Base-by-base conservation (phyloP, 2,113 vertebrate species). In the Pyxicephalus adspersus region DNA sequence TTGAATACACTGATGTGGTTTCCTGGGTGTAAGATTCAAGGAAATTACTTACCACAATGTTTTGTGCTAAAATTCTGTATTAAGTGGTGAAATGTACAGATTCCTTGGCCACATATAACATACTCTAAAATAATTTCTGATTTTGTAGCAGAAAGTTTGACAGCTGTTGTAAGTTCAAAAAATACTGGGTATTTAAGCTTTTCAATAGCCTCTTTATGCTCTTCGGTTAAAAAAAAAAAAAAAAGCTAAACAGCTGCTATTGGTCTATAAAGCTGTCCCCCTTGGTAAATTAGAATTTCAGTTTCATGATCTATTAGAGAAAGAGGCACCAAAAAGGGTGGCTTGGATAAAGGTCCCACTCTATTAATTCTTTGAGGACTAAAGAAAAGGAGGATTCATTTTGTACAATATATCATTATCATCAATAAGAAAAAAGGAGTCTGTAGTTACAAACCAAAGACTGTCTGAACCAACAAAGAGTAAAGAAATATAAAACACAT, bases 171-270 rank as follows among this genome's bases (percentile, higher is more conserved):
- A 29, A n/a, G 31, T 34, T 67, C 23, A 55, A 73, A 22, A 64
- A n/a, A 25, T 18, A 25, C 9, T 2, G 26, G 29, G 29, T 51
- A 65, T 81, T 57, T 70, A 55, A 23, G 60, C 51, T 52, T 64
- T 60, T 75, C 67, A 75, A 75, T 81, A 13, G 28, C 51, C 75
- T 75, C 71, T 81, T 81, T 75, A 81, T 81, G 70, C 38, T 58
- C 17, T 3, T 5, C n/a, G 2, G 29, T 58, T 58, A 66, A n/a
- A 57, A 18, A 45, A 45, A 65, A 64, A 68, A 34, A 63, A 65
- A 50, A 66, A 55, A 22, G 50, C 34, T 50, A 65, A 31, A 25
- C 61, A 81, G 71, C 70, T 81, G 70, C 61, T 51, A 50, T 64
- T 34, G n/a, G 50, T 61, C 70, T 50, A 54, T 81, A 75, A 81